Evolutionary conservation across 1,140 invertebrate species (phyloP).

Genomic region (Lepeophtheirus salmonis): DNA sequence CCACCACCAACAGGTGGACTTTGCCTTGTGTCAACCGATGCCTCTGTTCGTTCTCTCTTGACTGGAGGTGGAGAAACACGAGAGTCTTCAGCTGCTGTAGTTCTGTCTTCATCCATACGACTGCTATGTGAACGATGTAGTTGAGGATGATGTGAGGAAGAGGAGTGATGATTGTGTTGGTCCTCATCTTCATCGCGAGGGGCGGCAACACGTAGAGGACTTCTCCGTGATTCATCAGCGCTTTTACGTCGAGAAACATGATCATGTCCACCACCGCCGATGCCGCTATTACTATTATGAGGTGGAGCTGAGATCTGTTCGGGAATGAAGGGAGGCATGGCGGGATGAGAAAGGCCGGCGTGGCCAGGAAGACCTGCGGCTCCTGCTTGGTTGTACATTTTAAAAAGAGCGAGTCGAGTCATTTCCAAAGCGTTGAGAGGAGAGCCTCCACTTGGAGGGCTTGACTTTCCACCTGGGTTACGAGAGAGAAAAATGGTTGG

Average conservation of each 20-base stretch:
- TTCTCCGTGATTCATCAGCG: no score
- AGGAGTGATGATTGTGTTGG: background rate
- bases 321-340: background rate
- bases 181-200: no score
- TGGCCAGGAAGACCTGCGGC: no score
- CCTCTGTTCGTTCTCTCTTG: constrained; percentile 9
- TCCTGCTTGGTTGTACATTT: constrained; percentile 44
- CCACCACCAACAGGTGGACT: background rate
- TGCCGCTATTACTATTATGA: no score
- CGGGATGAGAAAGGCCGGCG: background rate
- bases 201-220: no score
- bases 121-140: background rate
- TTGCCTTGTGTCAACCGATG: background rate
- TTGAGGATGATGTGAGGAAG: no score
- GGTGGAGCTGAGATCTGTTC: background rate
- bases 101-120: background rate
- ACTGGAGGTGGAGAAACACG: constrained; percentile 4
- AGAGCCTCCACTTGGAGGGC: background rate
- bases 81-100: background rate
- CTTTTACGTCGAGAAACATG: no score
- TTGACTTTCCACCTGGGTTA: background rate
- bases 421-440: constrained; percentile 47
- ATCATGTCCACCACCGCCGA: no score
- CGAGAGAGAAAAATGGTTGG: no score
- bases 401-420: constrained; percentile 55